phyloP scores from a whole-genome alignment of 53 echinoderm and acorn worm genomes.

The Mesocentrotus franciscanus region DNA sequence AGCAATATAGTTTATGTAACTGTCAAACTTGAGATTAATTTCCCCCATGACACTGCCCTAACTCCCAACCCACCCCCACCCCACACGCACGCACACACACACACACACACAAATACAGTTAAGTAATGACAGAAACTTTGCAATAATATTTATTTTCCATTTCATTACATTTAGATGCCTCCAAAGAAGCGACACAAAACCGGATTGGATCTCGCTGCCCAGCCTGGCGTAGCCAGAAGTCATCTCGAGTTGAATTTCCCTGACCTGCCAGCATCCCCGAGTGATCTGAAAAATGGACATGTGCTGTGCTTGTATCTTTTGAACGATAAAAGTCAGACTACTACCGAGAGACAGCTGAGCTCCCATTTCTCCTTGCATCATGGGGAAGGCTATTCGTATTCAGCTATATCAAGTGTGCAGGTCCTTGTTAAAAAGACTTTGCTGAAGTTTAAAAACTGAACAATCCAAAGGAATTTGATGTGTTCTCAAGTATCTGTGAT shows the following conservation, averaged over 20 bases:
- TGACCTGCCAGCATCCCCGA: neutral
- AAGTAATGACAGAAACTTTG: neutral
- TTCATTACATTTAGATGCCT: neutral
- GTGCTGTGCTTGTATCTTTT: neutral
- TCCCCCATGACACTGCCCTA: too few species aligned
- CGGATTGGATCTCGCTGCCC: neutral
- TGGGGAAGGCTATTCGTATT: neutral
- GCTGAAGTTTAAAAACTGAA: slow-evolving; percentile 68
- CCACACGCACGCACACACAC: neutral
- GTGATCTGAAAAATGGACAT: slow-evolving; percentile 32
- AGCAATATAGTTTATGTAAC: neutral
- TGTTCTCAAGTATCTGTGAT: slow-evolving; percentile 69
- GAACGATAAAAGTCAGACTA: neutral
- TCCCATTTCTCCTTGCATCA: neutral
- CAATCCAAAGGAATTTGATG: slow-evolving; percentile 68
- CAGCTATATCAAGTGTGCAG: neutral
- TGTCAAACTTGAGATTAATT: too few species aligned
- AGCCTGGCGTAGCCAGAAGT: slow-evolving; percentile 31
- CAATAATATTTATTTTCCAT: neutral
- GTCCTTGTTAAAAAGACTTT: slow-evolving; percentile 44
- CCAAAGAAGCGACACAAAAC: neutral
- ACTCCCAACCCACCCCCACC: neutral
- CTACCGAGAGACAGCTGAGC: neutral
- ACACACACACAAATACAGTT: neutral
- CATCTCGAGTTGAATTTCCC: neutral